Evolutionary conservation across 2,113 vertebrate genomes (phyloP).

Genomic region (Rallus limicola): DNA sequence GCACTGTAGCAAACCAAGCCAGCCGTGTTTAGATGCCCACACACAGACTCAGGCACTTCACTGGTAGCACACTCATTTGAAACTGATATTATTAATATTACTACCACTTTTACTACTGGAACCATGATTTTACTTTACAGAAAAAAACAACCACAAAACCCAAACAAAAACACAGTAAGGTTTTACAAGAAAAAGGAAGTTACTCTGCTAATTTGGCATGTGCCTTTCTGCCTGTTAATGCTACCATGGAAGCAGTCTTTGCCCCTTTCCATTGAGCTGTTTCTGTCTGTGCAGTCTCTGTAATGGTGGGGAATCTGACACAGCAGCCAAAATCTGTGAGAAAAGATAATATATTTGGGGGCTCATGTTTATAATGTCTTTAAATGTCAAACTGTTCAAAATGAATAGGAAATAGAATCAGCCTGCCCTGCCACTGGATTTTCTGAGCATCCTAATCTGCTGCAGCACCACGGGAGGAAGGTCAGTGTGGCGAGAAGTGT

Average conservation of each 20-base stretch:
- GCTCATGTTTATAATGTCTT: not conserved
- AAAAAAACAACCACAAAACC: not conserved
- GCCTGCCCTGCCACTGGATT: not conserved
- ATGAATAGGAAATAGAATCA: not conserved
- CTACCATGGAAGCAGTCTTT: not conserved
- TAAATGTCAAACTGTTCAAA: not conserved
- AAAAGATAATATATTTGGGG: not conserved
- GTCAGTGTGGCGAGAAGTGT: accelerated
- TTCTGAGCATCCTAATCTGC: not conserved
- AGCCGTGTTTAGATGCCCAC: too few species aligned
- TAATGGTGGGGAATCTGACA: not conserved
- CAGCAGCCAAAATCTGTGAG: not conserved
- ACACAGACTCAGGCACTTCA: too few species aligned
- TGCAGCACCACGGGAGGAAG: not conserved
- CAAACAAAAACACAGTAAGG: not conserved
- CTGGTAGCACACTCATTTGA: too few species aligned
- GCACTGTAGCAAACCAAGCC: too few species aligned
- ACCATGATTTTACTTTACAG: too few species aligned
- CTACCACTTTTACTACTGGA: too few species aligned
- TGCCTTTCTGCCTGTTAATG: not conserved
- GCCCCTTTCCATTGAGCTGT: not conserved
- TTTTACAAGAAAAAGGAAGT: not conserved
- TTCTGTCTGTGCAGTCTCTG: not conserved
- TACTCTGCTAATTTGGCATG: not conserved
- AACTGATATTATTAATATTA: too few species aligned